These are phyloP conservation scores for Cosmorhoe ocellata DNA, from an alignment of 2,888 invertebrate genomes.

Conservation along the genomic window DNA sequence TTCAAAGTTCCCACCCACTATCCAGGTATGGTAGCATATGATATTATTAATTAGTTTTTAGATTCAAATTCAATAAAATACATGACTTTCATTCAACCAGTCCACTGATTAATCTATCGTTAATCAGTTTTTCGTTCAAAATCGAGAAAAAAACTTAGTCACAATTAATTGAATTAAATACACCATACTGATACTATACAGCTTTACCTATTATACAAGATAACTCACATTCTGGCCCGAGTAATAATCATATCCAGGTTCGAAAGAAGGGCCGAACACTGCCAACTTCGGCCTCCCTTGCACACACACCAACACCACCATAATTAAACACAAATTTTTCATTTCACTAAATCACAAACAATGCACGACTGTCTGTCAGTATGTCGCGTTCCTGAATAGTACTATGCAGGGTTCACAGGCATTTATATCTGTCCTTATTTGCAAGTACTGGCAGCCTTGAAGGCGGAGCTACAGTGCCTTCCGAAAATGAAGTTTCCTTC, in stretches of 20 bases:
- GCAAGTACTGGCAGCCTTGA: conserved; percentile 59
- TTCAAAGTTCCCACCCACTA: too few relatives aligned
- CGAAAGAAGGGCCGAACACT: conserved; percentile 65
- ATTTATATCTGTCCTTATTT: conserved; percentile 80
- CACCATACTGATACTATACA: too few relatives aligned
- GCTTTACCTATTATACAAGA: background rate
- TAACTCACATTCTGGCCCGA: conserved; percentile 28
- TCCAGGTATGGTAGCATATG: too few relatives aligned
- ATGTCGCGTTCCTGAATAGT: conserved; percentile 63
- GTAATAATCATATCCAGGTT: conserved; percentile 65
- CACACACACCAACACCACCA: conserved; percentile 50
- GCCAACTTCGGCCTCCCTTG: conserved; percentile 54
- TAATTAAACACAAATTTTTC: conserved; percentile 52
- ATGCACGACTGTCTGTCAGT: conserved; percentile 51
- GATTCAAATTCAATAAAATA: too few relatives aligned
- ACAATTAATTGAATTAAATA: too few relatives aligned
- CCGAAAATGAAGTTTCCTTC: conserved; percentile 75
- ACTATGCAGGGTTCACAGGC: conserved; percentile 65
- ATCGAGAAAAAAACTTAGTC: too few relatives aligned
- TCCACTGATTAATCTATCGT: too few relatives aligned
- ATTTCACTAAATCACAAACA: conserved; percentile 47
- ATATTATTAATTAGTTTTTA: too few relatives aligned
- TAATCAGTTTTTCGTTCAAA: too few relatives aligned
- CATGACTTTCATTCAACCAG: too few relatives aligned
- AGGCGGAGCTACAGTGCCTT: conserved; percentile 48